Base-by-base conservation (phyloP, 2,888 invertebrate genomes). In the Troilus luridus region DNA sequence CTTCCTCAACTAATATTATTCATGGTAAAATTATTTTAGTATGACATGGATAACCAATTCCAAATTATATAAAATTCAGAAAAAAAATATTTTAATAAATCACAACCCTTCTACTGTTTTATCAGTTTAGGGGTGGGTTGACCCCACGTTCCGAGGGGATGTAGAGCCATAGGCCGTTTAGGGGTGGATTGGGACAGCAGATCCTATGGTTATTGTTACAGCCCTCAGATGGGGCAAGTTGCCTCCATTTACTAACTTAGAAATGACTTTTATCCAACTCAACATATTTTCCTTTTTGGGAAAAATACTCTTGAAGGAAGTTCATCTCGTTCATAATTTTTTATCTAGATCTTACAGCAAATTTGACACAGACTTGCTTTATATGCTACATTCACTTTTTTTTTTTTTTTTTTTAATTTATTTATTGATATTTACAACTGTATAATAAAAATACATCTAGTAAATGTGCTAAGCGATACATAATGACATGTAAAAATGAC, bases 121-220 rank as follows among this genome's bases (percentile, higher is more conserved):
- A 41, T 27, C 7, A 17, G 27, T 19, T 72, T 9, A 3, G 12
- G 9, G 27, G 5, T 41, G 41, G 41, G 41, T 41, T 19, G 72
- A 77, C 7, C 72, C 14, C 12, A 8, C 17, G 72, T 27, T 17
- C 27, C 8, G 72, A 77, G n/a, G 24, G 67, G 12, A 67, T 67
- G 24, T 24, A 67, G 67, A 0, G 17, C 27, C 41, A 27, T 41
- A 41, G 24, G 1, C 72, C 72, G 41, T 77, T 77, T 77, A 41
- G 72, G 41, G 41, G 72, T 41, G 72, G 41, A 77, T 77, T 41
- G 72, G 41, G 72, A 41, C 72, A 77, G 72, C 72, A 17, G 72
- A 77, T 77, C 41, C 72, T 27, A 77, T 77, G 72, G 72, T 77
- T 77, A 77, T 17, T 77, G 72, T 77, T 41, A 77, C 41, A 77